Evolutionary conservation across 2,113 vertebrate genomes (phyloP).

Genomic region (Barbus barbus): DNA sequence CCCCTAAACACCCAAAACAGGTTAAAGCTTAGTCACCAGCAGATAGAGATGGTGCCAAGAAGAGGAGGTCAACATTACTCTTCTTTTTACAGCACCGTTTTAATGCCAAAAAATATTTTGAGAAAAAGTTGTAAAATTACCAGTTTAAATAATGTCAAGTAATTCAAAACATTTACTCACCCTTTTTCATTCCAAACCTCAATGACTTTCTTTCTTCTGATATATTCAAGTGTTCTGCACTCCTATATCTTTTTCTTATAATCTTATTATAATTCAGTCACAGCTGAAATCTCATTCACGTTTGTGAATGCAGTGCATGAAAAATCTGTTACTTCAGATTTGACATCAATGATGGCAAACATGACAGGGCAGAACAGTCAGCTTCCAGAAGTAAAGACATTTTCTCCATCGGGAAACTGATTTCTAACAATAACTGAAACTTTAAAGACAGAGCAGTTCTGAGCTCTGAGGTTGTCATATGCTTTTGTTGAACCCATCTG

Average conservation of each 20-base stretch:
- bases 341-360: not conserved
- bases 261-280: not conserved
- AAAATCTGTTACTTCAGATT: not conserved
- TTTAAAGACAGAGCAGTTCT: not conserved
- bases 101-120: not conserved
- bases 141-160: too few relatives aligned
- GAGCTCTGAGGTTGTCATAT: too few relatives aligned
- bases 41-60: not conserved
- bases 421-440: not conserved
- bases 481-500: too few relatives aligned
- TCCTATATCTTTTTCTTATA: not conserved
- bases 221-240: not conserved
- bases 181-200: not conserved
- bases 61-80: not conserved
- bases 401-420: not conserved
- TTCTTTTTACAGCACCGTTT: not conserved
- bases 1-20: slow-evolving; percentile 9
- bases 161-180: not conserved
- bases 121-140: too few relatives aligned
- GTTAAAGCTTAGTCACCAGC: slow-evolving; percentile 22
- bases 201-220: not conserved
- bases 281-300: not conserved
- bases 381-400: not conserved
- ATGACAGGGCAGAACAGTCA: not conserved
- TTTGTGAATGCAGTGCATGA: not conserved